These are phyloP conservation scores for Eleutherodactylus coqui DNA, from an alignment of 2,797 vertebrate species.

Conservation along the genomic window DNA sequence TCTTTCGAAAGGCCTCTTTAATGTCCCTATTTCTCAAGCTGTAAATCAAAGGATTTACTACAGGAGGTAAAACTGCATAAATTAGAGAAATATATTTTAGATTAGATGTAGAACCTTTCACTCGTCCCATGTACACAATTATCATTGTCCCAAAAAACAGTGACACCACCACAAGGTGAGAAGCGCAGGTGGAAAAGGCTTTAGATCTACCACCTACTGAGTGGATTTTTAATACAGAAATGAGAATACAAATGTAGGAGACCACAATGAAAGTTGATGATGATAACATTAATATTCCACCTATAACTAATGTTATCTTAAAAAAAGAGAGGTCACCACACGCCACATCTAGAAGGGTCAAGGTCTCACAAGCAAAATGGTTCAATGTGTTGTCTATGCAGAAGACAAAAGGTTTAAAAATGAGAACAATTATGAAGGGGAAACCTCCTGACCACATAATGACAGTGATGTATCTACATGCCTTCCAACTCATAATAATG, in stretches of 20 bases:
- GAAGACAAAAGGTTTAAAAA: background rate
- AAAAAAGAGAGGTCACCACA: conserved; percentile 63
- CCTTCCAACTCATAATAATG: background rate
- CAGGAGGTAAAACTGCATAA: conserved; percentile 14
- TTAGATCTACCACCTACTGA: too few relatives aligned
- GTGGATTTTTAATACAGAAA: too few relatives aligned
- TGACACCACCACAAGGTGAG: background rate
- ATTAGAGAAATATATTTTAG: conserved; percentile 22
- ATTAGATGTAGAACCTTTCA: background rate
- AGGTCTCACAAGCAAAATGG: conserved; percentile 68
- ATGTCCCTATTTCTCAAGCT: conserved; percentile 9
- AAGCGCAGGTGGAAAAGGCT: too few relatives aligned
- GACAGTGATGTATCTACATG: background rate
- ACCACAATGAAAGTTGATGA: conserved; percentile 49
- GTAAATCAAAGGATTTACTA: conserved; percentile 32
- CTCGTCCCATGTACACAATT: conserved; percentile 11
- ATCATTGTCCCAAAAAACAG: conserved; percentile 21
- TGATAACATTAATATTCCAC: background rate
- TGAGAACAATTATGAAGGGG: background rate
- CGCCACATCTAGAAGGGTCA: conserved; percentile 64
- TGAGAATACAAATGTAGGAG: too few relatives aligned
- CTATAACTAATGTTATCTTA: background rate
- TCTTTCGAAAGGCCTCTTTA: background rate
- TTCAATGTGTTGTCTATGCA: conserved; percentile 42
- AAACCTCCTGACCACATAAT: background rate